A percentile compares a stretch with the other conserved stretches of the same genome.
Evolutionary conservation across 2,888 invertebrate species (phyloP).

Genomic region (Acholoe squamosa): DNA sequence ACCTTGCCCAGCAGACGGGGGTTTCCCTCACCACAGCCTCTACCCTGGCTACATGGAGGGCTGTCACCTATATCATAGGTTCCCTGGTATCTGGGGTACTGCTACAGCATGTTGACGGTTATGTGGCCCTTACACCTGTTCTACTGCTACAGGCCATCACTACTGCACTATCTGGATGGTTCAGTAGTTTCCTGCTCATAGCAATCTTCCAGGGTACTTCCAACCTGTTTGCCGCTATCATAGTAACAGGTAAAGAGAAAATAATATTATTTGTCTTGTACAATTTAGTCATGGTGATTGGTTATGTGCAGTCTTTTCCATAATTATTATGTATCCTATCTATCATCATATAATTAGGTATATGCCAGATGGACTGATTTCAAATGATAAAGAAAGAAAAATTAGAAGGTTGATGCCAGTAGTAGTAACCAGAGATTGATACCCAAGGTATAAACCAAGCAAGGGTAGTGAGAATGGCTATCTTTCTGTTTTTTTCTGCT

Average conservation of each 20-base stretch:
- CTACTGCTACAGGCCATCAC: constrained; percentile 8
- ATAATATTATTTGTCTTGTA: too few species aligned
- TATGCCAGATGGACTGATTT: too few species aligned
- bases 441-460: too few species aligned
- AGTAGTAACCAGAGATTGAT: too few species aligned
- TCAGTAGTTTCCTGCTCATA: not conserved
- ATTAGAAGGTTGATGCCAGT: too few species aligned
- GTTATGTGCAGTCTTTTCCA: too few species aligned
- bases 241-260: not conserved
- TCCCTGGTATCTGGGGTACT: constrained; percentile 44
- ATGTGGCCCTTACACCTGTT: not conserved
- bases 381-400: too few species aligned
- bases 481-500: not conserved
- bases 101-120: constrained; percentile 39
- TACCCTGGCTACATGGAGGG: not conserved
- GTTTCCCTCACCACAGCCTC: constrained; percentile 10
- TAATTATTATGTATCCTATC: too few species aligned
- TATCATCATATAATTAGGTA: too few species aligned
- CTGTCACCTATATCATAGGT: constrained; percentile 32
- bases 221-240: not conserved
- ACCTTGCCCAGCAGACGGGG: constrained; percentile 52
- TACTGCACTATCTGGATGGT: constrained; percentile 9
- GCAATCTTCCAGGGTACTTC: constrained; percentile 7
- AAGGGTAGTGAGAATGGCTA: too few species aligned
- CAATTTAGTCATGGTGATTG: too few species aligned